Evolutionary conservation across 2,797 vertebrate genomes (phyloP), one percentile per base, ranked within the genome.

Genomic region (Fistularia tabacaria): DNA sequence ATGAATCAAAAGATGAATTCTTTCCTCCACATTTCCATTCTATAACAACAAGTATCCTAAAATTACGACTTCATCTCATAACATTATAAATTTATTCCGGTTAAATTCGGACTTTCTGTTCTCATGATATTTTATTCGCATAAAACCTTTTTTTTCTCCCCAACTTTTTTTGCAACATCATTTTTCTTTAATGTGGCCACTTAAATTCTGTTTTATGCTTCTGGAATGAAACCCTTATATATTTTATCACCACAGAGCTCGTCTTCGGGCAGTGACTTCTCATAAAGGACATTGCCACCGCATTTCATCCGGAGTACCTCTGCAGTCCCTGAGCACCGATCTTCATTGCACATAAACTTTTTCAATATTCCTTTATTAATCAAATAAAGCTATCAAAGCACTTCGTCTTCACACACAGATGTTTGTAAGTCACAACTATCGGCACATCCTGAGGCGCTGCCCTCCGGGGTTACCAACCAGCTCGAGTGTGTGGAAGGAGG

Each of bases 311-410:
- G 14, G 25, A 71, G 57, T 70, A 66, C 54, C 68, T 79, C 73
- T 65, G 69, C 77, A 69, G 79, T 91, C 88, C 89, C 88, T 90
- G 89, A 91, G 88, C 87, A 75, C 84, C 85, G 63, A 68, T 75
- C 51, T 59, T 80, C 83, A 86, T 84, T 83, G 79, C 80, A 84
- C 85, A 79, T 76, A 49, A 77, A 25, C 56, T 66, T 63, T 59
- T 70, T 59, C 64, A 77, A 45, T 59, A 66, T 36, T 41, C 61
- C 64, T 50, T 71, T 59, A 50, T 66, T 44, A 73, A 81, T 57
- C 72, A 79, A 76, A 84, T 85, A 86, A 89, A 86, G 79, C 87
- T 84, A 70, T 75, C 64, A 51, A 74, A 83, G 66, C 58, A 71
- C 51, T 44, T 51, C 46, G 46, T 69, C 65, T 55, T 71, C 57